Base-by-base conservation (phyloP, 2,797 vertebrate genomes). In the Rhinatrema bivittatum region DNA sequence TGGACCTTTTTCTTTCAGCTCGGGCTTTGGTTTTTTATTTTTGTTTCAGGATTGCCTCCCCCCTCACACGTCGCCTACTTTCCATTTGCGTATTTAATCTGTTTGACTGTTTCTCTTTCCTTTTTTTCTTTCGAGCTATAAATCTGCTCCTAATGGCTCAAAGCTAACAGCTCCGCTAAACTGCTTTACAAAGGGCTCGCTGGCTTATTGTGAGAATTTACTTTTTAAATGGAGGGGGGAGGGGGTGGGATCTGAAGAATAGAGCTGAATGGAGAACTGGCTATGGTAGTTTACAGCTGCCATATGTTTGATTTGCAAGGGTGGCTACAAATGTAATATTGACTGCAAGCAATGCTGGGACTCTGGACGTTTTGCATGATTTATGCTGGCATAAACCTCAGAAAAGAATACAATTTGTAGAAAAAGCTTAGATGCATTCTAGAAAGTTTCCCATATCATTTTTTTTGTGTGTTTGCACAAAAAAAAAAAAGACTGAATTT, bases 101-200 rank as follows among this genome's bases (percentile, higher is more conserved):
- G 13, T 29, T 14, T 12, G 7, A 9, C 21, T 14, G 31, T 50
- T 47, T 34, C 11, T 58, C 48, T 39, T 32, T 3, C 26, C 47
- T 41, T 47, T 57, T 47, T 57, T 56, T 60, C 39, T 42, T 25
- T 40, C 29, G 72, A 60, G 60, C 58, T 57, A 51, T 66, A 70
- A 70, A 61, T 46, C 57, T 61, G 39, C 49, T 50, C 51, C 46
- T 31, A 51, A 40, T 46, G 18, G 32, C 21, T 43, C 50, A 68
- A 43, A 78, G 39, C 43, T 37, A 57, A 65, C 57, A 67, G 53
- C 47, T 21, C 16, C 43, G 9, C 30, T 19, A 25, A 55, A 51
- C 42, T 32, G 42, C 16, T 49, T 16, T 36, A 26, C 36, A 15
- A 55, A 57, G 26, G 41, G 32, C 66, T 7, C 47, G 9, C 36